phyloP scores from a whole-genome alignment of 53 echinoderm and acorn worm genomes.

The Echinarachnius parma region DNA sequence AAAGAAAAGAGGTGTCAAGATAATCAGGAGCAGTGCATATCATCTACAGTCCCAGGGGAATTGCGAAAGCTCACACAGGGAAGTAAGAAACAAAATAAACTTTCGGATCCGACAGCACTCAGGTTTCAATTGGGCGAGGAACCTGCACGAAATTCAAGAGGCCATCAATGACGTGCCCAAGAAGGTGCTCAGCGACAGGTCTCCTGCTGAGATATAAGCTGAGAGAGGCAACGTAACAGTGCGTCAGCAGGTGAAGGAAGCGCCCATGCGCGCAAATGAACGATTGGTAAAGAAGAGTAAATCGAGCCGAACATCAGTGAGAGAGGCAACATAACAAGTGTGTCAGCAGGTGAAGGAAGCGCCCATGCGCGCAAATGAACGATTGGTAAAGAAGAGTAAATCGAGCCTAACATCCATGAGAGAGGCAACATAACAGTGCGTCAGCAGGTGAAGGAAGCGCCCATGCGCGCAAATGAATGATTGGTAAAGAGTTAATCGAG shows the following conservation, averaged over 20 bases:
- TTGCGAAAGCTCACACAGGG: constrained; percentile 29
- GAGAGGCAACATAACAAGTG: no score
- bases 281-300: neutral
- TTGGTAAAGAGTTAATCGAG: constrained; percentile 1
- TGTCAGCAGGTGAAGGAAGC: constrained; percentile 15
- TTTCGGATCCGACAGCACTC: neutral
- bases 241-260: neutral
- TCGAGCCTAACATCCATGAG: neutral
- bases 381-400: constrained; percentile 8
- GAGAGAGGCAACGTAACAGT: neutral
- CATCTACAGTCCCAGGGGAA: constrained; percentile 34
- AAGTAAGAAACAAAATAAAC: constrained; percentile 10
- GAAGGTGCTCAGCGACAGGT: constrained; percentile 6
- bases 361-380: constrained; percentile 3
- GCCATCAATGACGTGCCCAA: constrained; percentile 26
- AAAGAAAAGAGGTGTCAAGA: constrained; percentile 1
- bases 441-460: constrained; percentile 14
- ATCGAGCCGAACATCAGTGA: neutral
- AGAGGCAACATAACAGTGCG: no score
- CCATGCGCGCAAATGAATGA: constrained; percentile 2
- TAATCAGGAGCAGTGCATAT: constrained; percentile 9
- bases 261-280: neutral
- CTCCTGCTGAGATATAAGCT: constrained; percentile 13
- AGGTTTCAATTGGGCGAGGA: constrained; percentile 22
- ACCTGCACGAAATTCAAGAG: neutral